These are phyloP conservation scores for Meteorus colon DNA, from an alignment of 2,888 invertebrate genomes.

Conservation along the genomic window DNA sequence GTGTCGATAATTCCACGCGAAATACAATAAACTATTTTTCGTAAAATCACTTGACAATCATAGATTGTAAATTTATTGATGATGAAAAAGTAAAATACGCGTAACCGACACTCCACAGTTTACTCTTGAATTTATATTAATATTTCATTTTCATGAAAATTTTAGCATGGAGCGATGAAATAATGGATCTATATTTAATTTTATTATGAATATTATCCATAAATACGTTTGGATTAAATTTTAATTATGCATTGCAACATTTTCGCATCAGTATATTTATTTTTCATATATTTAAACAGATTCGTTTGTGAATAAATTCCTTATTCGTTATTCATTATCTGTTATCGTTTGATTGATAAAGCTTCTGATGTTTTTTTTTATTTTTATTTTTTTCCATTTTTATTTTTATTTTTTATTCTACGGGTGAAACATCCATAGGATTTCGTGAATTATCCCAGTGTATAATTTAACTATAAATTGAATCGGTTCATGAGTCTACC, in stretches of 20 bases:
- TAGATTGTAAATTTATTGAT: conserved; percentile 24
- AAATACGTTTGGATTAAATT: conserved; percentile 6
- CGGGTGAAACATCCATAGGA: background rate
- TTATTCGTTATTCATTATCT: too few species aligned
- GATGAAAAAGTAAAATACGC: conserved; percentile 4
- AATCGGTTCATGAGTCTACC: background rate
- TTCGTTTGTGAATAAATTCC: too few species aligned
- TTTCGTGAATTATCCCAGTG: background rate
- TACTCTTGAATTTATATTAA: conserved; percentile 10
- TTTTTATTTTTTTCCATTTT: background rate
- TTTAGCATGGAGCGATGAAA: background rate
- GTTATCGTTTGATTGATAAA: too few species aligned
- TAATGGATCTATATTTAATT: conserved; percentile 9
- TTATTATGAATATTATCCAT: background rate
- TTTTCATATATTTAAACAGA: background rate
- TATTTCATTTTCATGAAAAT: background rate
- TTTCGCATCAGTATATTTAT: background rate
- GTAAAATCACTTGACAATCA: conserved; percentile 22
- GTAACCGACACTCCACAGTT: background rate
- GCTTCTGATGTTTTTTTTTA: too few species aligned
- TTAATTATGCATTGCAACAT: background rate
- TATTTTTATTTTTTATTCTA: background rate
- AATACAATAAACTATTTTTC: conserved; percentile 12
- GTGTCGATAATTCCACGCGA: conserved; percentile 21
- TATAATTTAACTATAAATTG: background rate